Evolutionary conservation across 2,113 vertebrate genomes (phyloP).

Genomic region (Ornithorhynchus anatinus): DNA sequence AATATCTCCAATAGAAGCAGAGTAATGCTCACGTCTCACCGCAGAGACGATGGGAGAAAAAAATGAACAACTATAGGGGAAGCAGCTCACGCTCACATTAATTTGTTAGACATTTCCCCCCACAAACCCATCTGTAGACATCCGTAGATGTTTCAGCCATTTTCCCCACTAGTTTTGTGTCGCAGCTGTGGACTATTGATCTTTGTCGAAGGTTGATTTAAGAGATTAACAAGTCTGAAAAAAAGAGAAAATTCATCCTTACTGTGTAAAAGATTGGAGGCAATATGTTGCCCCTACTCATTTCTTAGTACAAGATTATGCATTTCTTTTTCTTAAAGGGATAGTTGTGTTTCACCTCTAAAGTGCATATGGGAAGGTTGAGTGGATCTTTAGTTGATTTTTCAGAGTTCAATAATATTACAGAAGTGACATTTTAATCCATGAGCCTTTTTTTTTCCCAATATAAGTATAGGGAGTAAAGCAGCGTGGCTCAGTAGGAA

Average conservation of each 20-base stretch:
- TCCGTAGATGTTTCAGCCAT: not conserved
- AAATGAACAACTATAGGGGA: not conserved
- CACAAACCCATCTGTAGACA: not conserved
- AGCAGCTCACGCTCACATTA: not conserved
- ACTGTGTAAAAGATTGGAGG: not conserved
- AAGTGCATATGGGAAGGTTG: conserved; percentile 51
- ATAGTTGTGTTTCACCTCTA: conserved; percentile 32
- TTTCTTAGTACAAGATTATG: not conserved
- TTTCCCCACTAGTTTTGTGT: too few species aligned
- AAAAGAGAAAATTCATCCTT: not conserved
- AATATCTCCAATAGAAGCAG: not conserved
- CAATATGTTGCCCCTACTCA: not conserved
- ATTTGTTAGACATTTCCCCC: too few species aligned
- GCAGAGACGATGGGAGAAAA: not conserved
- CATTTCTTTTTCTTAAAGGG: conserved; percentile 41
- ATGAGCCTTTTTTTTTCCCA: too few species aligned
- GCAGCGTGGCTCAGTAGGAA: too few species aligned
- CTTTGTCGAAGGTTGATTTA: conserved; percentile 16
- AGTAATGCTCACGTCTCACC: not conserved
- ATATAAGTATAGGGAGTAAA: too few species aligned
- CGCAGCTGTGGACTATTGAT: not conserved
- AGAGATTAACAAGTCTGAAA: not conserved
- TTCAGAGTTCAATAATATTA: conserved; percentile 21
- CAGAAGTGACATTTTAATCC: conserved; percentile 34
- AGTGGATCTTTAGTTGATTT: conserved; percentile 54